Evolutionary conservation across 1,140 invertebrate species (phyloP), one percentile per base, ranked within the genome.

Genomic region (Bursaphelenchus mucronatus): DNA sequence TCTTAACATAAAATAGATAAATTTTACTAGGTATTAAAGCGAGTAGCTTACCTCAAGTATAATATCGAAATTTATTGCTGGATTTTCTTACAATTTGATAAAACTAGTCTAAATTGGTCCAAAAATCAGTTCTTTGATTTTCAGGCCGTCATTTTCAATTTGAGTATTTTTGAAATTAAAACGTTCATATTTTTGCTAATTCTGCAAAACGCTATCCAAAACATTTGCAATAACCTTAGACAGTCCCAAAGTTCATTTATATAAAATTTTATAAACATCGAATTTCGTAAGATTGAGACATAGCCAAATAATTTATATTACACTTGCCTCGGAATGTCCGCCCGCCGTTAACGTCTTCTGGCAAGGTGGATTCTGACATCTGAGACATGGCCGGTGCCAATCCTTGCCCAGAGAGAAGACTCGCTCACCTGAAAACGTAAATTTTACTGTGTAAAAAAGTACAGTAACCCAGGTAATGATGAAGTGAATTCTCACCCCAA

Each of bases 361-460:
- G 83, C 91, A 94, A 83, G 51, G 61, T n/a, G 72, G 62, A 59
- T 93, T 91, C 77, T 89, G 88, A 82, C 91, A 94, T 63, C 88
- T 85, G 67, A 94, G 85, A 84, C 91, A 93, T 81, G 90, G 89
- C 52, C 90, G 88, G 86, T 93, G 91, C 90, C 91, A 94, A 79
- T 93, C 90, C 80, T 91, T 92, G 19, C 91, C 91, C 51, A 93
- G 81, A 5, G 90, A 92, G 78, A 91, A 89, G 83, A 91, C 91
- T 73, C 90, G 86, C 85, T 93, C 91, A 77, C 90, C 91, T 92
- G 78, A 62, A 86, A 87, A 84, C 17, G 71, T 17, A 45, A 44
- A 17, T 43, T 17, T 58, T 47, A 65, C n/a, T 0, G 30, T 39
- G 44, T 46, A 11, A 40, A 44, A 66, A 15, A 13, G 13, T 39